These are phyloP conservation scores for Boleophthalmus pectinirostris DNA, from an alignment of 2,113 vertebrate genomes.

Conservation along the genomic window DNA sequence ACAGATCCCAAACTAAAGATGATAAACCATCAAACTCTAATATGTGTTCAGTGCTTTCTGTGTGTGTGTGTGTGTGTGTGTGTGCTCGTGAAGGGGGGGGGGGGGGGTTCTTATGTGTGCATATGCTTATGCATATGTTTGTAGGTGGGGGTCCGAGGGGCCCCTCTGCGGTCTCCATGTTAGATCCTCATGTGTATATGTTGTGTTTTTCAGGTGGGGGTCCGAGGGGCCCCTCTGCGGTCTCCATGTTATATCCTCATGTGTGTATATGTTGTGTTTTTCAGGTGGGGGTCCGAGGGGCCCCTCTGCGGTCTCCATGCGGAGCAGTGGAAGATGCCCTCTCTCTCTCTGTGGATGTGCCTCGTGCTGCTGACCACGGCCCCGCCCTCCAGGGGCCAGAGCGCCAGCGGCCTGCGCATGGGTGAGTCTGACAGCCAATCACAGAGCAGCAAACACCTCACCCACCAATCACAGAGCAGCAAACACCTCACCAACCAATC, in stretches of 20 bases:
- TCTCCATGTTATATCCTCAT: slow-evolving; percentile 80
- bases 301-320: slow-evolving; percentile 91
- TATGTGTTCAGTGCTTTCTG: no score
- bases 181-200: not conserved
- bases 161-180: slow-evolving; percentile 90
- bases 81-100: no score
- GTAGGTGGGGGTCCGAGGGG: slow-evolving; percentile 87
- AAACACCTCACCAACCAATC: not conserved
- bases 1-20: no score
- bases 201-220: slow-evolving; percentile 80
- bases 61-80: no score
- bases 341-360: slow-evolving; percentile 84
- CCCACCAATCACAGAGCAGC: not conserved
- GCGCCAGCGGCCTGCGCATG: slow-evolving; percentile 84
- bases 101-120: no score
- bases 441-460: not conserved
- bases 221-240: slow-evolving; percentile 85
- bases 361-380: slow-evolving; percentile 80
- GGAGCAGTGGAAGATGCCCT: slow-evolving; percentile 94
- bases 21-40: no score
- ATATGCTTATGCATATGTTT: no score
- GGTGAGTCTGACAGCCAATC: slow-evolving; percentile 71
- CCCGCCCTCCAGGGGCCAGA: slow-evolving; percentile 76
- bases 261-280: slow-evolving; percentile 23
- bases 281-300: slow-evolving; percentile 87